Evolutionary conservation across 2,888 invertebrate species (phyloP).

Genomic region (Leptogaster cylindrica): DNA sequence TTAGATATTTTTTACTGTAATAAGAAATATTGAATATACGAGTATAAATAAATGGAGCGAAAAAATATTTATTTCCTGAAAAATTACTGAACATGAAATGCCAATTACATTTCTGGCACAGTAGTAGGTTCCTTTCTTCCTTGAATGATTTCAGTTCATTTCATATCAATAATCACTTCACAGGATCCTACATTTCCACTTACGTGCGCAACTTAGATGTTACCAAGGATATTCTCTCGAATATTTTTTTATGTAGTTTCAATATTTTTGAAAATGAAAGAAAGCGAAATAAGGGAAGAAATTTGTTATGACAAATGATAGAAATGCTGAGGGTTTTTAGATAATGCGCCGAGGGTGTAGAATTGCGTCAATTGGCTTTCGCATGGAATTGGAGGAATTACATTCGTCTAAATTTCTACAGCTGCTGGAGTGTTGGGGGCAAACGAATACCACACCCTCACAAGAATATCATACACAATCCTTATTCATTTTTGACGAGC

Average conservation of each 20-base stretch:
- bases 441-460: too few relatives aligned
- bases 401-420: slow-evolving; percentile 5
- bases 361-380: not conserved
- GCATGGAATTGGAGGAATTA: not conserved
- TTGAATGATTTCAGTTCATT: slow-evolving; percentile 13
- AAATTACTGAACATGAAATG: slow-evolving; percentile 22
- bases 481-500: not conserved
- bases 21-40: too few relatives aligned
- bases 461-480: too few relatives aligned
- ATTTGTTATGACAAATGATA: too few relatives aligned
- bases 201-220: not conserved
- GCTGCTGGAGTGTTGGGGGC: too few relatives aligned
- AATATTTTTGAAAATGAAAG: slow-evolving; percentile 15
- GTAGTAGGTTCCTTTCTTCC: slow-evolving; percentile 15
- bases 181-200: not conserved
- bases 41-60: not conserved
- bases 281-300: too few relatives aligned
- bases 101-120: slow-evolving; percentile 2
- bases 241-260: slow-evolving; percentile 2
- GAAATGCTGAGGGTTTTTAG: too few relatives aligned
- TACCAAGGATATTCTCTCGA: slow-evolving; percentile 7
- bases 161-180: not conserved
- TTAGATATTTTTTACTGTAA: too few relatives aligned
- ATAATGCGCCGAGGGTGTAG: too few relatives aligned
- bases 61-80: not conserved